Evolutionary conservation across 2,797 vertebrate species (phyloP), one percentile per base, ranked within the genome.

Genomic region (Sitta carolinensis): DNA sequence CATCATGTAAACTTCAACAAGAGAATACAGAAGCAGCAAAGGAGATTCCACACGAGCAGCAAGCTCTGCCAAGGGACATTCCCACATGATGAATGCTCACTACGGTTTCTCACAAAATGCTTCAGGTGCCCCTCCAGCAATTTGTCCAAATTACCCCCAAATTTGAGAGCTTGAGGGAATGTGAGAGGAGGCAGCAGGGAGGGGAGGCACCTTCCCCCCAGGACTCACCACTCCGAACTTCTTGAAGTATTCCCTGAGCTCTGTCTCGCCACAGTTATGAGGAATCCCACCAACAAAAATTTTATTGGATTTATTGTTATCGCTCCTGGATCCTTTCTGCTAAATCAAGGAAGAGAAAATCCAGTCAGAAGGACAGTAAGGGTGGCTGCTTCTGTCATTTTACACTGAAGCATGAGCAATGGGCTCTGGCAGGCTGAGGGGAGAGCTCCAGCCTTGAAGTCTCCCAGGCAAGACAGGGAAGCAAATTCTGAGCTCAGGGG

Each of bases 191-290:
- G 76, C 79, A 87, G 45, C 1, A 22, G 51, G 22, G 74, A 90
- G 36, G 66, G 38, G 40, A 48, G 62, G 42, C 38, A 42, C 20
- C 57, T 66, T 51, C 23, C 43, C 88, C 48, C 12, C 5, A 82
- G 61, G 83, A 99, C 99, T 99, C 98, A 99, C 99, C 99, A 99
- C 99, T 98, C 99, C 99, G 79, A 99, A 99, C 98, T 99, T 99
- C 98, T 99, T 99, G 99, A 99, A 99, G 99, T 99, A 99, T 97
- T 99, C 99, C 98, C 99, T 99, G 98, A 99, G 99, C 98, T 99
- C 99, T 94, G 99, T 99, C 98, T 99, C 99, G 82, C 99, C 99
- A 97, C 99, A 99, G 98, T 99, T 99, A 98, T 99, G 99, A 98
- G 99, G 99, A 97, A 99, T 99, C 96, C 99, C 99, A 97, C 99